These are phyloP conservation scores for Thera obeliscata DNA, from an alignment of 2,888 invertebrate genomes.

Conservation along the genomic window DNA sequence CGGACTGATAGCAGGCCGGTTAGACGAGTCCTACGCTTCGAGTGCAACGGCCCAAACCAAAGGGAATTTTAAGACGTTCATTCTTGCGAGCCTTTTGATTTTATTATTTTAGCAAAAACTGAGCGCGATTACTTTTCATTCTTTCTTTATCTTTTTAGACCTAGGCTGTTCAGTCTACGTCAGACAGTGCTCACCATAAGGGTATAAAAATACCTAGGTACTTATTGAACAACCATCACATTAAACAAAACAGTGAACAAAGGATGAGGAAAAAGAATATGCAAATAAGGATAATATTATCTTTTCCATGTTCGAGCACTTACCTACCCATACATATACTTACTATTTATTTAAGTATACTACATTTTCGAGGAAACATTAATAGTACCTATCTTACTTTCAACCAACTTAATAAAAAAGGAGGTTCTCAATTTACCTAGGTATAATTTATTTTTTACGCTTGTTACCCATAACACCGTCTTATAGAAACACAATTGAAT, in stretches of 20 bases:
- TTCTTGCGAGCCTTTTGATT: slow-evolving; percentile 75
- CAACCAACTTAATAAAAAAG: too few relatives aligned
- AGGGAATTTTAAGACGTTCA: slow-evolving; percentile 79
- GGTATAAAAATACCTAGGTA: too few relatives aligned
- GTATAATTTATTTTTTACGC: too few relatives aligned
- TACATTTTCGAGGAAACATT: slow-evolving; percentile 28
- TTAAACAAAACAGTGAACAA: slow-evolving; percentile 37
- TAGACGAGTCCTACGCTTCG: slow-evolving; percentile 76
- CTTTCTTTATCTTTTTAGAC: not conserved
- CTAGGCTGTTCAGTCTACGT: too few relatives aligned
- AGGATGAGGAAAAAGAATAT: slow-evolving; percentile 44
- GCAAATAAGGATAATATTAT: slow-evolving; percentile 35
- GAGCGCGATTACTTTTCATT: slow-evolving; percentile 19
- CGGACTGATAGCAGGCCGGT: slow-evolving; percentile 82
- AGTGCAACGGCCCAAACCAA: slow-evolving; percentile 83
- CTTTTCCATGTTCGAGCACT: slow-evolving; percentile 10
- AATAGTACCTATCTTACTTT: not conserved
- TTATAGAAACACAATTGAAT: too few relatives aligned
- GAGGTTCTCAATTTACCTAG: too few relatives aligned
- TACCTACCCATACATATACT: not conserved
- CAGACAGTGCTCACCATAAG: too few relatives aligned
- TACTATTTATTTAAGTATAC: slow-evolving; percentile 1
- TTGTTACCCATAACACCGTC: too few relatives aligned
- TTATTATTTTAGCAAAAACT: slow-evolving; percentile 50
- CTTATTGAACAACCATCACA: slow-evolving; percentile 15